Conservation (phyloP, 1,140 invertebrate species). For the Cotesia glomerata region DNA sequence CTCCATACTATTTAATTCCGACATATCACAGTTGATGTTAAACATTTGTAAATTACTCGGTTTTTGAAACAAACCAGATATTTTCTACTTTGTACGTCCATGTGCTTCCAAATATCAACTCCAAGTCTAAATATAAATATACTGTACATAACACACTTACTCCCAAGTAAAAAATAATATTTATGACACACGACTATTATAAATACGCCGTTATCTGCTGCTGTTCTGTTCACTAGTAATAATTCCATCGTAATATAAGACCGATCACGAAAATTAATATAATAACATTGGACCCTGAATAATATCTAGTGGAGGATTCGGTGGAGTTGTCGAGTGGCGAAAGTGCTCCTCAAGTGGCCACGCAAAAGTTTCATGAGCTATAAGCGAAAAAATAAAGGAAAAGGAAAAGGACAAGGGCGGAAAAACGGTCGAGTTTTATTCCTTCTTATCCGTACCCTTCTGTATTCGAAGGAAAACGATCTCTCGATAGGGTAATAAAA, state of each 20-base stretch:
- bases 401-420: constrained; percentile 4
- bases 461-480: constrained; percentile 20
- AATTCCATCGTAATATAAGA: too few relatives aligned
- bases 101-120: not conserved
- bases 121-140: not conserved
- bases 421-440: constrained; percentile 7
- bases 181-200: too few relatives aligned
- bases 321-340: not conserved
- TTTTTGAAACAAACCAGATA: not conserved
- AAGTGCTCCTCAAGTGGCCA: not conserved
- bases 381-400: not conserved
- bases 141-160: too few relatives aligned
- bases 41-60: constrained; percentile 4
- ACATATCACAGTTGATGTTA: not conserved
- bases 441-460: constrained; percentile 16
- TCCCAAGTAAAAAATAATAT: too few relatives aligned
- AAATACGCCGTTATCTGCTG: too few relatives aligned
- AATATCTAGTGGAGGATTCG: not conserved
- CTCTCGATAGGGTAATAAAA: constrained; percentile 55
- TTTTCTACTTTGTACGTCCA: not conserved
- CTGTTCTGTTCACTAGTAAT: too few relatives aligned
- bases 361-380: constrained; percentile 6
- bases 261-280: too few relatives aligned
- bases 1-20: not conserved
- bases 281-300: too few relatives aligned